phyloP scores from a whole-genome alignment of 2,113 vertebrate species.

The Neofelis nebulosa region DNA sequence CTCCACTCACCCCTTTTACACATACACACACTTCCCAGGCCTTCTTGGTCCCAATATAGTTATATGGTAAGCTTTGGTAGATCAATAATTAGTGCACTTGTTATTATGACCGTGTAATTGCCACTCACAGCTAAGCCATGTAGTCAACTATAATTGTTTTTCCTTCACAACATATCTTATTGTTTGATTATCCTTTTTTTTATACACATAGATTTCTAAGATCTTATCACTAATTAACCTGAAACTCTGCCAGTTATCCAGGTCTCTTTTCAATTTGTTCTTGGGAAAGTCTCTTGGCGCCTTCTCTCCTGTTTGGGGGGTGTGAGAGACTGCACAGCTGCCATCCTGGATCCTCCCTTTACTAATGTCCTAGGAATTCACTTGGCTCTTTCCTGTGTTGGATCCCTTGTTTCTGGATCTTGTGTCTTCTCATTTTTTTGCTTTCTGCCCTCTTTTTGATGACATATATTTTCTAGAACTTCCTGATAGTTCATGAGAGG shows the following conservation, averaged over 20 bases:
- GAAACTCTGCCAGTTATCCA: neutral
- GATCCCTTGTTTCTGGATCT: neutral
- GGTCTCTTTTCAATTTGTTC: neutral
- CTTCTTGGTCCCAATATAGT: too few species aligned
- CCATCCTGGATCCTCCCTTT: neutral
- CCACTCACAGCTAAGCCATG: neutral
- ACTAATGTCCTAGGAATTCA: neutral
- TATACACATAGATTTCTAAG: neutral
- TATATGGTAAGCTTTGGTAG: neutral
- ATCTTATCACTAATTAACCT: neutral
- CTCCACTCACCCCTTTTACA: neutral
- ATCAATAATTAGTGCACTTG: neutral
- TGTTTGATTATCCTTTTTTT: neutral
- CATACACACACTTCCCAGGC: rapidly evolving
- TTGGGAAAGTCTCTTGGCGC: neutral
- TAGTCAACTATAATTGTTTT: neutral
- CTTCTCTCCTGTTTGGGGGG: neutral
- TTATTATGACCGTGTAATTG: neutral
- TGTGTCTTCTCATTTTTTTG: neutral
- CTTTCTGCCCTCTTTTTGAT: neutral
- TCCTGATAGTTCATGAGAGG: neutral
- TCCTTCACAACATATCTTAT: neutral
- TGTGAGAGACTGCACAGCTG: neutral
- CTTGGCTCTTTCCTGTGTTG: neutral
- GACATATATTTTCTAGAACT: neutral